Conservation (phyloP, 1,140 invertebrate species). For the Aporrectodea caliginosa region DNA sequence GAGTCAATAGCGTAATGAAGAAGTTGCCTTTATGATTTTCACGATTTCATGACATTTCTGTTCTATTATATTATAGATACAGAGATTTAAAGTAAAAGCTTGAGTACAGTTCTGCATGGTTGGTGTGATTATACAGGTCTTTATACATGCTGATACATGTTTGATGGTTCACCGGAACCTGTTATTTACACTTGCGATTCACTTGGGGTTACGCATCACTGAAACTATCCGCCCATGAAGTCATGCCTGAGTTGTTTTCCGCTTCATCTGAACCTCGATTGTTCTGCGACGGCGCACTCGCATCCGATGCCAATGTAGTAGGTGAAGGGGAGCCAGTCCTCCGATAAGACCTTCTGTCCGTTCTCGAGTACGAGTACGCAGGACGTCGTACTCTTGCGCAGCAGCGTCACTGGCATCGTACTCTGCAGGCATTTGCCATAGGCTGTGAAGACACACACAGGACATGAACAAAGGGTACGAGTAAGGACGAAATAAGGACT, state of each 20-base stretch:
- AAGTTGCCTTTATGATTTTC: too few relatives aligned
- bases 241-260: background rate
- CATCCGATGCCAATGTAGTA: background rate
- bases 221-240: too few relatives aligned
- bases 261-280: background rate
- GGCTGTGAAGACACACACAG: background rate
- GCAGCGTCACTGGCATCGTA: background rate
- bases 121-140: too few relatives aligned
- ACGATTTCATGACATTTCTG: too few relatives aligned
- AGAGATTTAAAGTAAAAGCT: too few relatives aligned
- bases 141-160: too few relatives aligned
- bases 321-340: background rate
- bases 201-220: too few relatives aligned
- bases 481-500: background rate
- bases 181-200: too few relatives aligned
- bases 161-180: too few relatives aligned
- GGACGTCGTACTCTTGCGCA: background rate
- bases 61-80: too few relatives aligned
- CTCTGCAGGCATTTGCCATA: background rate
- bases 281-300: background rate
- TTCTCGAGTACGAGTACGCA: background rate
- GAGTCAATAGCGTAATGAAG: too few relatives aligned
- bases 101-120: too few relatives aligned
- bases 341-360: background rate
- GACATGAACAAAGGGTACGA: background rate